Conservation (phyloP, 2,888 invertebrate genomes). For the Pteria penguin region DNA sequence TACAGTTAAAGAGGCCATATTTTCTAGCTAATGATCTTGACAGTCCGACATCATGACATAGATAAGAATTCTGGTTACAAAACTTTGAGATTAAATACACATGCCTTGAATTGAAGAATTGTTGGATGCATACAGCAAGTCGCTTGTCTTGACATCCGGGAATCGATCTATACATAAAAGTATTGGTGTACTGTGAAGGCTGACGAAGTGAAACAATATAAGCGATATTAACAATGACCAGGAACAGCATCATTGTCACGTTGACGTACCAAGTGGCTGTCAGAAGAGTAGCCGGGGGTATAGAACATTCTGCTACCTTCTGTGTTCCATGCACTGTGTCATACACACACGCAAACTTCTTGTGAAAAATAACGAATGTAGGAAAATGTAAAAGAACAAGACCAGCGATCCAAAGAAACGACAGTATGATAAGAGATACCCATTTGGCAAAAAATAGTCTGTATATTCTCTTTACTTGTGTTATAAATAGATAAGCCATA, state of each 20-base stretch:
- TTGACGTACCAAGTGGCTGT: conserved; percentile 40
- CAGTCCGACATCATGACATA: conserved; percentile 25
- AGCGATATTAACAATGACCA: conserved; percentile 13
- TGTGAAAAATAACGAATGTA: conserved; percentile 15
- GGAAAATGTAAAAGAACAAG: conserved; percentile 13
- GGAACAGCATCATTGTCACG: conserved; percentile 8
- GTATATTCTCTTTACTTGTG: conserved; percentile 20
- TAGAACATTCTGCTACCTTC: conserved; percentile 21
- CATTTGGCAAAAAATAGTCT: conserved; percentile 25
- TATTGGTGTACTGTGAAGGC: background rate
- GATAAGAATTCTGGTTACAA: conserved; percentile 32
- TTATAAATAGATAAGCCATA: conserved; percentile 12
- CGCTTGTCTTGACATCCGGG: conserved; percentile 35
- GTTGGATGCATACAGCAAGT: conserved; percentile 24
- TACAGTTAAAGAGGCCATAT: conserved; percentile 28
- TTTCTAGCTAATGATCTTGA: conserved; percentile 28
- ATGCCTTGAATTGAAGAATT: conserved; percentile 17
- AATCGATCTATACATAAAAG: conserved; percentile 29
- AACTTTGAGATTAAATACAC: conserved; percentile 16
- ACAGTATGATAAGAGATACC: conserved; percentile 2
- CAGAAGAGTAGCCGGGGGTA: conserved; percentile 29
- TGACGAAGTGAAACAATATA: conserved; percentile 16
- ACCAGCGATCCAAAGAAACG: conserved; percentile 18
- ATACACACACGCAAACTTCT: conserved; percentile 20
- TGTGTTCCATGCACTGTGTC: background rate